These are phyloP conservation scores for Sterrhoptilus dennistouni DNA, from an alignment of 2,113 vertebrate genomes.

Conservation along the genomic window DNA sequence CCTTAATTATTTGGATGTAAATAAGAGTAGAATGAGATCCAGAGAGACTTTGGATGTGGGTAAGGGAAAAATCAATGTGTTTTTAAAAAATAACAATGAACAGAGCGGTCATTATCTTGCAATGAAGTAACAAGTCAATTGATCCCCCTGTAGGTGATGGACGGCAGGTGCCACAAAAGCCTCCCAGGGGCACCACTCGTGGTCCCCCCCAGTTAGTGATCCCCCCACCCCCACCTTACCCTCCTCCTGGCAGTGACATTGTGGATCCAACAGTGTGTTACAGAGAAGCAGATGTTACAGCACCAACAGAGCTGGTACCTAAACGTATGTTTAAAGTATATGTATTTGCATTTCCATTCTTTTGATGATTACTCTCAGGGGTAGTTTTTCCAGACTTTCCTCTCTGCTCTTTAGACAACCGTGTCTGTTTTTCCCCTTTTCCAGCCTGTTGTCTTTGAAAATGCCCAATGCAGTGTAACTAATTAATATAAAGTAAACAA, in stretches of 20 bases:
- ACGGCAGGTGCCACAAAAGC: conserved; percentile 80
- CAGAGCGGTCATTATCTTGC: not conserved
- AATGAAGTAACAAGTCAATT: conserved; percentile 67
- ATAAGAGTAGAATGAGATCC: not conserved
- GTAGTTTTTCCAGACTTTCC: conserved; percentile 65
- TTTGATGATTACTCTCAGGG: not conserved
- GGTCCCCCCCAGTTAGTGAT: conserved; percentile 76
- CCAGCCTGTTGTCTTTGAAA: not conserved
- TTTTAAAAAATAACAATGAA: not conserved
- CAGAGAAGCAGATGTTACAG: conserved; percentile 70
- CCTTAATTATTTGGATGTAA: not conserved
- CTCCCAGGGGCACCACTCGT: conserved; percentile 74
- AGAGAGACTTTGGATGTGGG: not conserved
- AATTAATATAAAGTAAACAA: not conserved
- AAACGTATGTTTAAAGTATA: conserved; percentile 77
- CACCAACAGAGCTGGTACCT: conserved; percentile 68
- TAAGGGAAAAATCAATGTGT: not conserved
- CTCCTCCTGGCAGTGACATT: conserved; percentile 74
- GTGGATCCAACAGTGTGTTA: conserved; percentile 59
- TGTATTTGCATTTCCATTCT: conserved; percentile 20
- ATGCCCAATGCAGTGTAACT: conserved; percentile 50
- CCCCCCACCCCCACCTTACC: conserved; percentile 81
- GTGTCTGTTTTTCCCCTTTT: not conserved
- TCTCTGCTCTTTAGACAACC: conserved; percentile 13
- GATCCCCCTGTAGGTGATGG: conserved; percentile 79